Evolutionary conservation across 1,140 invertebrate species (phyloP).

Genomic region (Apis cerana): DNA sequence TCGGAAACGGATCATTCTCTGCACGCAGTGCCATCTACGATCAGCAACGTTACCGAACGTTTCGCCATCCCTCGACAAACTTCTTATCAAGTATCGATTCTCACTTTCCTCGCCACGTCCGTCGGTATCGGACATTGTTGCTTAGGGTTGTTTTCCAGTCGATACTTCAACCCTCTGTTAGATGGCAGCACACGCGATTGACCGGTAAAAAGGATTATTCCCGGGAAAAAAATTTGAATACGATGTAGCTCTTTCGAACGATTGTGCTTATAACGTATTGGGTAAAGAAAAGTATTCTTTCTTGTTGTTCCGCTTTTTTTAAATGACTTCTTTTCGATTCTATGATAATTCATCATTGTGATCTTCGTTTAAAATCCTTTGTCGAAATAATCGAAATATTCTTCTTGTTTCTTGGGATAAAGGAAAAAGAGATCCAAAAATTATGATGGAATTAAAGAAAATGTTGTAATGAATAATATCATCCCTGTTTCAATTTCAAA

Average conservation of each 20-base stretch:
- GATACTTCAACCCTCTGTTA: constrained; percentile 47
- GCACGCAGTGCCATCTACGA: constrained; percentile 38
- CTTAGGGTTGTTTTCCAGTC: constrained; percentile 18
- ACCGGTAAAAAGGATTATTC: constrained; percentile 26
- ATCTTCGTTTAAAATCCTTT: too few relatives aligned
- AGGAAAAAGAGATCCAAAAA: too few relatives aligned
- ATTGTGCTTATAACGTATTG: too few relatives aligned
- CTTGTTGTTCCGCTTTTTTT: neutral
- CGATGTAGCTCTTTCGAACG: too few relatives aligned
- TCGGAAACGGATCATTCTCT: neutral
- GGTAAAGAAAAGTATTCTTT: neutral
- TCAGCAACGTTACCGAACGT: neutral
- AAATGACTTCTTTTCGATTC: neutral
- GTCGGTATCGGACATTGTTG: constrained; percentile 43
- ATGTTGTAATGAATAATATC: too few relatives aligned
- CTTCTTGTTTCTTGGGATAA: too few relatives aligned
- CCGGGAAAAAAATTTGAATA: neutral
- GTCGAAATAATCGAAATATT: too few relatives aligned
- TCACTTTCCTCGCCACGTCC: neutral
- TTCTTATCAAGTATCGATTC: constrained; percentile 34
- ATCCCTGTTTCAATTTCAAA: too few relatives aligned
- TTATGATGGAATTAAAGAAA: too few relatives aligned
- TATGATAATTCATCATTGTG: too few relatives aligned
- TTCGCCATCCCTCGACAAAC: neutral
- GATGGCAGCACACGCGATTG: constrained; percentile 39